Conservation (phyloP, 2,113 vertebrate species). For the Pristiophorus japonicus region DNA sequence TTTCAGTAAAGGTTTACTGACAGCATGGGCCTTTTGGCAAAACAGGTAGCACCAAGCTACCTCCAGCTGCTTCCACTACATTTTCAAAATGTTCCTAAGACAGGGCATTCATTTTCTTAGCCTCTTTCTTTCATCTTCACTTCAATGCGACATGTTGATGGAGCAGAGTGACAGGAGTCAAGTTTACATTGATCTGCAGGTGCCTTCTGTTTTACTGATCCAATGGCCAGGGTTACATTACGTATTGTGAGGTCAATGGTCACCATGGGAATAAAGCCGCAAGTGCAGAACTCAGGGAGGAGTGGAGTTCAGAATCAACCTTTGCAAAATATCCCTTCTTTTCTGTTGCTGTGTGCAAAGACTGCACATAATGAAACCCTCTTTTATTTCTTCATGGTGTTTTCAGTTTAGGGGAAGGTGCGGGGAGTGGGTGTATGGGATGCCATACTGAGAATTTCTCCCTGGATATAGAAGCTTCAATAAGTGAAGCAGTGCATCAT, state of each 20-base stretch:
- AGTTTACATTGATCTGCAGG: constrained; percentile 41
- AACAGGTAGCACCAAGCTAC: background rate
- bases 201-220: constrained; percentile 36
- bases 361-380: background rate
- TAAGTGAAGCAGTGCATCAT: background rate
- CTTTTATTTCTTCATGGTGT: background rate
- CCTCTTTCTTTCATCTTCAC: constrained; percentile 48
- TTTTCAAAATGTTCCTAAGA: background rate
- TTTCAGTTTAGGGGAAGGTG: background rate
- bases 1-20: constrained; percentile 16
- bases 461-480: background rate
- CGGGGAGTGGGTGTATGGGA: background rate
- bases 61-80: constrained; percentile 4
- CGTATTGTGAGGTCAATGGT: constrained; percentile 30
- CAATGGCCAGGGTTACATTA: constrained; percentile 22
- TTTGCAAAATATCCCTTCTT: background rate
- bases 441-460: background rate
- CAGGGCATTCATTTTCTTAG: constrained; percentile 39
- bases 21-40: background rate
- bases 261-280: constrained; percentile 27
- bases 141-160: constrained; percentile 37
- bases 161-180: constrained; percentile 28
- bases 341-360: background rate
- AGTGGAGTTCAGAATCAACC: background rate
- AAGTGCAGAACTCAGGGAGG: background rate